Conservation (phyloP, 2,888 invertebrate species). For the Cataglyphis altisquamis region DNA sequence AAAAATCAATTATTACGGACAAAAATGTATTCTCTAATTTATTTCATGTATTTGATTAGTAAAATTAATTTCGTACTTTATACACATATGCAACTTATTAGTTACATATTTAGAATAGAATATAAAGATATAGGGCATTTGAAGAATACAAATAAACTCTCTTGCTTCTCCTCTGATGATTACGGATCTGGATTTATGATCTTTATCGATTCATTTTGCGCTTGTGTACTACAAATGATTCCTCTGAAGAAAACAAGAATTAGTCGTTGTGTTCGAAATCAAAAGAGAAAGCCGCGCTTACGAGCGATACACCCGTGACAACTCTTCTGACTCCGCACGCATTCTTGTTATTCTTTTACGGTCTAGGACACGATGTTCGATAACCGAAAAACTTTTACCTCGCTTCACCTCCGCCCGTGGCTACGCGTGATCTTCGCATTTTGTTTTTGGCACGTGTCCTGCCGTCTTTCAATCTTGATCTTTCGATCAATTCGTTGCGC, state of each 20-base stretch:
- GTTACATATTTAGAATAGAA: background rate
- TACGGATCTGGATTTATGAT: background rate
- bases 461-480: conserved; percentile 70
- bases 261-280: conserved; percentile 46
- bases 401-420: conserved; percentile 52
- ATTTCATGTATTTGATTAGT: background rate
- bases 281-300: conserved; percentile 74
- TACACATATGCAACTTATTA: background rate
- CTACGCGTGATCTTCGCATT: conserved; percentile 39
- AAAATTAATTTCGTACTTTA: background rate
- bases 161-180: background rate
- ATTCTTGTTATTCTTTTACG: conserved; percentile 76
- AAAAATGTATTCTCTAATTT: background rate
- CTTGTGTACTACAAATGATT: background rate
- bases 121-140: background rate
- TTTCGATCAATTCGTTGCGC: conserved; percentile 62
- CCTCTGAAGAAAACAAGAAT: conserved; percentile 16
- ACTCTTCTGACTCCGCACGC: conserved; percentile 56
- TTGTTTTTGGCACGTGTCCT: conserved; percentile 14
- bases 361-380: conserved; percentile 83
- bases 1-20: background rate
- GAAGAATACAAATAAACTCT: background rate
- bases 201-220: conserved; percentile 7
- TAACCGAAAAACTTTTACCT: conserved; percentile 83
- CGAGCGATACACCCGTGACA: conserved; percentile 60